Conservation (phyloP, 53 echinoderm and acorn worm species). For the Luidia sarsii region DNA sequence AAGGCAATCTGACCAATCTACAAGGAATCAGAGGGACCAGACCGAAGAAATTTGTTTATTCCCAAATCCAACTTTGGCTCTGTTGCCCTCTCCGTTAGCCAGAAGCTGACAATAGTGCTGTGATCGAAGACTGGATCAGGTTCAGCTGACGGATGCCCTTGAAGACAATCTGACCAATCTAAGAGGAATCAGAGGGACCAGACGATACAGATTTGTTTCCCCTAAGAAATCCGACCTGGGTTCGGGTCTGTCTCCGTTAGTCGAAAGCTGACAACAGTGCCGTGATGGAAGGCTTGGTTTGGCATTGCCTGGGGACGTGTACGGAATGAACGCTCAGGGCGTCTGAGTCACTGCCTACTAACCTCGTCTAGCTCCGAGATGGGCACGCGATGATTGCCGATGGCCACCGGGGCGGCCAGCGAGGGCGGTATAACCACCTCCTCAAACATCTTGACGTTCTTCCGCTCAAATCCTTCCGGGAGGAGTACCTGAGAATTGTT, state of each 20-base stretch:
- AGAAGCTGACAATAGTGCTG: too few relatives aligned
- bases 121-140: conserved; percentile 91
- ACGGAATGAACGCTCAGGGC: too few relatives aligned
- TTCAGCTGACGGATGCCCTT: conserved; percentile 73
- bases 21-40: too few relatives aligned
- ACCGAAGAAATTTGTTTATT: neutral
- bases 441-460: conserved; percentile 77
- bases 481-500: conserved; percentile 72
- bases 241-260: too few relatives aligned
- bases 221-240: too few relatives aligned
- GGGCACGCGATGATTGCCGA: conserved; percentile 75
- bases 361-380: conserved; percentile 88
- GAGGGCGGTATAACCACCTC: conserved; percentile 88
- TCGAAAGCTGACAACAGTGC: too few relatives aligned
- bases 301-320: too few relatives aligned
- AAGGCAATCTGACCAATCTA: conserved; percentile 90
- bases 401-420: conserved; percentile 72
- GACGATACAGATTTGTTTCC: too few relatives aligned
- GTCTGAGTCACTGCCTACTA: too few relatives aligned
- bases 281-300: too few relatives aligned
- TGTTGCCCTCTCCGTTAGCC: neutral
- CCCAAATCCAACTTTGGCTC: neutral
- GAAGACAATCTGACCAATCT: conserved; percentile 91
- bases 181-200: too few relatives aligned
- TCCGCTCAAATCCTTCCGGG: conserved; percentile 79